Evolutionary conservation across 1,140 invertebrate genomes (phyloP).

Genomic region (Nautilus pompilius): DNA sequence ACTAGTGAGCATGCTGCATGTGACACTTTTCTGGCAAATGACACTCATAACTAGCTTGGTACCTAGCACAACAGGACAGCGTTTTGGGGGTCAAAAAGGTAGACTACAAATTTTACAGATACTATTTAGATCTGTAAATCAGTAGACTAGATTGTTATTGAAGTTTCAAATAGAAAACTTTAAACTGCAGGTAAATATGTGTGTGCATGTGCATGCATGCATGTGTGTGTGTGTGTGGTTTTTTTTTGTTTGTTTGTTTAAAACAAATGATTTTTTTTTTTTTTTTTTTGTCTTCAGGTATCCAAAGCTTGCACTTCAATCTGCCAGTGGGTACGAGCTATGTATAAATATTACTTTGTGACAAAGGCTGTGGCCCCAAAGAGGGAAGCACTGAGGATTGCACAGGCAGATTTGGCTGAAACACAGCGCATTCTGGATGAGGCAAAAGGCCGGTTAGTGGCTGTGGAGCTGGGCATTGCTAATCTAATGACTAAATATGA

Average conservation of each 20-base stretch:
- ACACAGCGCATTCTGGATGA: constrained; percentile 51
- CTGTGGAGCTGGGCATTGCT: constrained; percentile 56
- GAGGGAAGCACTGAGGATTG: constrained; percentile 46
- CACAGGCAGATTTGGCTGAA: constrained; percentile 50
- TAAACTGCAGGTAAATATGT: background rate
- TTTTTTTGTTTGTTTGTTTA: background rate
- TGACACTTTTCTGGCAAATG: too few relatives aligned
- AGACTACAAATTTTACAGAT: too few relatives aligned
- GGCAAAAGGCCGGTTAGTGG: constrained; percentile 49
- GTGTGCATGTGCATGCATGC: background rate
- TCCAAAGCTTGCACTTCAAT: constrained; percentile 86
- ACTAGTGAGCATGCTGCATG: too few relatives aligned
- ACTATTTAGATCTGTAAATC: too few relatives aligned
- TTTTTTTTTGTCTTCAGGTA: constrained; percentile 55
- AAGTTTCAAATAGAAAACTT: too few relatives aligned
- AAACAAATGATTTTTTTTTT: constrained; percentile 2
- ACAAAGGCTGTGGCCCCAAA: constrained; percentile 55
- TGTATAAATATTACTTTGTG: constrained; percentile 72
- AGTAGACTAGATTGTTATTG: too few relatives aligned
- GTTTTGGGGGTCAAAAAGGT: too few relatives aligned
- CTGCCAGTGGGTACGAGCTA: constrained; percentile 85
- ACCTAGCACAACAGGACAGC: too few relatives aligned
- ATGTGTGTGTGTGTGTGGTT: background rate
- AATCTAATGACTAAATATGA: constrained; percentile 56
- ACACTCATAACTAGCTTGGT: too few relatives aligned